These are phyloP conservation scores for Campodea augens DNA, from an alignment of 1,140 invertebrate species.

Conservation along the genomic window DNA sequence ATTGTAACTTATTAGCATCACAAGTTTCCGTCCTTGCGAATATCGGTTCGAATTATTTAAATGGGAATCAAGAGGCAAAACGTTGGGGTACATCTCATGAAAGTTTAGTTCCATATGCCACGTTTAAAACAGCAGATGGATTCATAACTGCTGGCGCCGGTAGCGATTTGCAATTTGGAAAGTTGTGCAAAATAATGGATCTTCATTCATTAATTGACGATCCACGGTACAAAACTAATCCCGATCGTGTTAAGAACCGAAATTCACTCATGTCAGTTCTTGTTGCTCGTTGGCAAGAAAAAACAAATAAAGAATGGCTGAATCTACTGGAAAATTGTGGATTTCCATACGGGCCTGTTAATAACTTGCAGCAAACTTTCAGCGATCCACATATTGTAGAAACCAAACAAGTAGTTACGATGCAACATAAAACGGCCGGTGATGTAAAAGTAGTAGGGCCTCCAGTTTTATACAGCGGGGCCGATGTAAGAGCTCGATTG, in stretches of 20 bases:
- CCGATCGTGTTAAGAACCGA: conserved; percentile 52
- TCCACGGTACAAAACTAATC: conserved; percentile 49
- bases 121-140: conserved; percentile 53
- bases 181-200: conserved; percentile 42
- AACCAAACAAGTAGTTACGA: conserved; percentile 51
- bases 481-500: conserved; percentile 40
- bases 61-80: conserved; percentile 47
- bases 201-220: conserved; percentile 38
- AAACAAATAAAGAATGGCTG: conserved; percentile 59
- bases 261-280: conserved; percentile 42
- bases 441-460: conserved; percentile 64
- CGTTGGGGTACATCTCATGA: conserved; percentile 80
- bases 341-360: conserved; percentile 80
- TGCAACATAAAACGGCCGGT: conserved; percentile 48
- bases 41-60: conserved; percentile 76
- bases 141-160: conserved; percentile 69
- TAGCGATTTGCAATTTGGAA: conserved; percentile 53
- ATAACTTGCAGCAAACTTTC: conserved; percentile 49
- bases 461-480: conserved; percentile 56
- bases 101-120: conserved; percentile 87
- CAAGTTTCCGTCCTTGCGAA: conserved; percentile 78
- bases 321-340: conserved; percentile 43
- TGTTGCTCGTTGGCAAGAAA: conserved; percentile 35
- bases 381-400: conserved; percentile 63
- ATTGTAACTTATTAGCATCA: conserved; percentile 82